A percentile compares a stretch with the other conserved stretches of the same genome.
Conservation (phyloP, 2,888 invertebrate genomes). For the Selenia dentaria region DNA sequence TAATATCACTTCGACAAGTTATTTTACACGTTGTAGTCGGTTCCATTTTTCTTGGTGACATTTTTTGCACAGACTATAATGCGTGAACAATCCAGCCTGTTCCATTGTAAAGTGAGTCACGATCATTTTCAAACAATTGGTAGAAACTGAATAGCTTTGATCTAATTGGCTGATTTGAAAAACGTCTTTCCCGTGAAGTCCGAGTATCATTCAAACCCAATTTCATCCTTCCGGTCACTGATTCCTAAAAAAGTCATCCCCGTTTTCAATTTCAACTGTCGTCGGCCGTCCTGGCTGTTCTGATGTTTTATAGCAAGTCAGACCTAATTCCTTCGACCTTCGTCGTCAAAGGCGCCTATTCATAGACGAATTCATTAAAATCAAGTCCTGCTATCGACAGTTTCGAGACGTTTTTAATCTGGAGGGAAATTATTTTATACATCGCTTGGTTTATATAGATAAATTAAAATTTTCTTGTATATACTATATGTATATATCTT, state of each 20-base stretch:
- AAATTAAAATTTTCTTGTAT: constrained; percentile 16
- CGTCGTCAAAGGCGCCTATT: constrained; percentile 2
- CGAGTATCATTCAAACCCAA: no score
- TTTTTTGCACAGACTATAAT: no score
- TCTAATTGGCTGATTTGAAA: no score
- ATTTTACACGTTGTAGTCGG: no score
- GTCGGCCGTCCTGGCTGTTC: constrained; percentile 1
- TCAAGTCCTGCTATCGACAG: constrained; percentile 27
- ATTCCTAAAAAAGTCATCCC: neutral
- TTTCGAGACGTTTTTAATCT: constrained; percentile 27
- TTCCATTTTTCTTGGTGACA: no score
- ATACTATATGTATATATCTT: no score
- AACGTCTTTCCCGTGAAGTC: no score
- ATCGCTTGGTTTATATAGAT: constrained; percentile 11
- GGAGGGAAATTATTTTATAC: constrained; percentile 22
- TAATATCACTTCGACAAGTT: no score
- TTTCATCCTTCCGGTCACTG: neutral
- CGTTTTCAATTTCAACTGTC: neutral
- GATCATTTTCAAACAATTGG: no score
- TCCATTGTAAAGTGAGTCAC: no score
- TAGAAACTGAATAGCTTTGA: no score
- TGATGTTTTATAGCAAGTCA: neutral
- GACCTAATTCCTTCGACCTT: constrained; percentile 5
- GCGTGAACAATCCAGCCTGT: no score
- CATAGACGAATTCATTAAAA: constrained; percentile 18